Evolutionary conservation across 2,113 vertebrate species (phyloP).

Genomic region (Brachirus orientalis): DNA sequence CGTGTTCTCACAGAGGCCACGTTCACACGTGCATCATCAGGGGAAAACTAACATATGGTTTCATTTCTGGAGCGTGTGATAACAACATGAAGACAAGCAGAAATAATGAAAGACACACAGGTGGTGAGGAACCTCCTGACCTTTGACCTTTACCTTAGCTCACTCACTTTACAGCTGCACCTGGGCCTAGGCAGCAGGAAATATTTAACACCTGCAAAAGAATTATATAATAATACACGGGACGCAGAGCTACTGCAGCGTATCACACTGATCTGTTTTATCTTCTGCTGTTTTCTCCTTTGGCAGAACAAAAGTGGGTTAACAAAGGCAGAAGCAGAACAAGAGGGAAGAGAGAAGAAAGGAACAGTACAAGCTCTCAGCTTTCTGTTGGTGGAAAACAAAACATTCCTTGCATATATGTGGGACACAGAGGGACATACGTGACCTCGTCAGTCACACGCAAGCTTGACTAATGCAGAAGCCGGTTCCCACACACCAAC

Average conservation of each 20-base stretch:
- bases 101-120: conserved; percentile 14
- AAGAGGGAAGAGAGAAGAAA: background rate
- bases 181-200: conserved; percentile 7
- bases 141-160: conserved; percentile 50
- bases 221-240: background rate
- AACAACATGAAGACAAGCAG: too few relatives aligned
- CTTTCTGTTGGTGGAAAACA: conserved; percentile 58
- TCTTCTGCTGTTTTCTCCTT: too few relatives aligned
- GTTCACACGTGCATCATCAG: conserved; percentile 39
- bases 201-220: background rate
- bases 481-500: conserved; percentile 40
- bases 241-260: background rate
- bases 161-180: conserved; percentile 37
- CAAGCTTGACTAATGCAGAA: conserved; percentile 12
- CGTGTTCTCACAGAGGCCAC: conserved; percentile 4
- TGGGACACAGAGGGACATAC: conserved; percentile 45
- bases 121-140: conserved; percentile 23
- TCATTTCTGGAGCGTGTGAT: conserved; percentile 39
- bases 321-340: too few relatives aligned
- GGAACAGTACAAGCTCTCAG: conserved; percentile 30
- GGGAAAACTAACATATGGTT: conserved; percentile 60
- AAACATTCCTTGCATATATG: conserved; percentile 70
- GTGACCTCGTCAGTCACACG: conserved; percentile 42
- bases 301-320: too few relatives aligned
- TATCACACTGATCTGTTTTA: too few relatives aligned